Conservation (phyloP, 2,888 invertebrate species). For the Parthenolecanium corni region DNA sequence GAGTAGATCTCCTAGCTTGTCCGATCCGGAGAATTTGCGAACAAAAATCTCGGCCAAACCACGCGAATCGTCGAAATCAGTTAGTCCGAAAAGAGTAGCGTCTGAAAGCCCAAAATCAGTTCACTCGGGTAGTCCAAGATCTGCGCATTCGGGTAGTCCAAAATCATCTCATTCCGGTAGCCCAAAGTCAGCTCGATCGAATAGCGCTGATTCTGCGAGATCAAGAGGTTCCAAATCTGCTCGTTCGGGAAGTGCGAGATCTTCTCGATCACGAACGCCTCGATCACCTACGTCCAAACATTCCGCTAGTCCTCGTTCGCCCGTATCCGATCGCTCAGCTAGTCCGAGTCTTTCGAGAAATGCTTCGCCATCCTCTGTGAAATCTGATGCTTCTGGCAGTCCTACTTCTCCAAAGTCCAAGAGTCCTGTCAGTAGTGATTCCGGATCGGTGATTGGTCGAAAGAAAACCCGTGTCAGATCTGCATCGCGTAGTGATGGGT, state of each 20-base stretch:
- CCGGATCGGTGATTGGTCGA: slow-evolving; percentile 34
- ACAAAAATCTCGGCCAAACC: neutral
- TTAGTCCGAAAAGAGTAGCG: neutral
- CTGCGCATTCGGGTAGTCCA: slow-evolving; percentile 35
- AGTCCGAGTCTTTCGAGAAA: slow-evolving; percentile 27
- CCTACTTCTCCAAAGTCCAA: slow-evolving; percentile 1
- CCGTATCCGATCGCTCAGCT: slow-evolving; percentile 30
- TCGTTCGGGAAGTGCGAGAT: slow-evolving; percentile 10
- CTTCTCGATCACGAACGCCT: slow-evolving; percentile 32
- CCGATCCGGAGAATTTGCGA: slow-evolving; percentile 15
- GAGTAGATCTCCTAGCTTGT: slow-evolving; percentile 30
- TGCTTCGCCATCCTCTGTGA: neutral
- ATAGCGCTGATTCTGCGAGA: neutral
- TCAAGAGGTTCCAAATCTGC: slow-evolving; percentile 6
- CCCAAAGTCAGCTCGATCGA: slow-evolving; percentile 22
- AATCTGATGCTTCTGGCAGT: neutral
- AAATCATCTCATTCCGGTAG: slow-evolving; percentile 34
- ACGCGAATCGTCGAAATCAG: slow-evolving; percentile 6
- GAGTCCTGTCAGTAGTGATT: slow-evolving; percentile 27
- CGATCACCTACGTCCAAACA: slow-evolving; percentile 31
- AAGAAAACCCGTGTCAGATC: slow-evolving; percentile 20
- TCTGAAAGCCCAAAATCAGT: slow-evolving; percentile 6
- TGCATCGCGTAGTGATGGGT: slow-evolving; percentile 28
- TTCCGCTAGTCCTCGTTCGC: slow-evolving; percentile 40
- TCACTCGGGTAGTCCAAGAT: slow-evolving; percentile 8